Conservation (phyloP, 2,797 vertebrate genomes). For the Artibeus jamaicensis region DNA sequence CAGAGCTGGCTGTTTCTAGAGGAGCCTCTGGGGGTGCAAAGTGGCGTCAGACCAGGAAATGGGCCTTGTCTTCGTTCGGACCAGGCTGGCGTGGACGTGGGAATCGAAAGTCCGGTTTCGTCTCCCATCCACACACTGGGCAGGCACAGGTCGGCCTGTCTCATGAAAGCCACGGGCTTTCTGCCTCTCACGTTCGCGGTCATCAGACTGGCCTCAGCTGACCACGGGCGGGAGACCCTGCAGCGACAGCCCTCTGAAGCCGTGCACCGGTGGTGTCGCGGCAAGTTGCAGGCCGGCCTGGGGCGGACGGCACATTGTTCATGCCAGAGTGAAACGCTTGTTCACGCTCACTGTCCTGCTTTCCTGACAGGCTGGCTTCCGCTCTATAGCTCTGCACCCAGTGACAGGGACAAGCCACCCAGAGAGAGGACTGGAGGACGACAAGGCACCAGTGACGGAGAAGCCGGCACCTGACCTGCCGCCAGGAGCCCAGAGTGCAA, state of each 20-base stretch:
- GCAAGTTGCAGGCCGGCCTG: constrained; percentile 47
- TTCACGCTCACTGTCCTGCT: constrained; percentile 46
- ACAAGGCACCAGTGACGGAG: fast-evolving
- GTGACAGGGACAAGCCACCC: fast-evolving
- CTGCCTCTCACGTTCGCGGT: not conserved
- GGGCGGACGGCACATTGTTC: constrained; percentile 57
- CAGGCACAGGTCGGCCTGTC: not conserved
- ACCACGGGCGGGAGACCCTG: not conserved
- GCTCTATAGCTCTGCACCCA: not conserved
- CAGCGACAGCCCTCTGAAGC: constrained; percentile 48
- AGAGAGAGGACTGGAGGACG: not conserved
- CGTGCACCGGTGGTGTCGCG: not conserved
- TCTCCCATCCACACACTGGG: not conserved
- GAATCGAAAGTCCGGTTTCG: not conserved
- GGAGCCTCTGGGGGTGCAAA: not conserved
- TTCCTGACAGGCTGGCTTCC: not conserved
- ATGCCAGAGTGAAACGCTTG: constrained; percentile 45
- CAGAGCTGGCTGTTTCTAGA: not conserved
- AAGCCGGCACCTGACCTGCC: fast-evolving
- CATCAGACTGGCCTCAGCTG: not conserved
- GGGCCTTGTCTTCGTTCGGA: fast-evolving
- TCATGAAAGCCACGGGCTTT: not conserved
- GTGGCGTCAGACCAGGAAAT: fast-evolving
- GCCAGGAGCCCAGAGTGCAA: fast-evolving
- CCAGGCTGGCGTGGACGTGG: too few relatives aligned